These are phyloP conservation scores for Mobula hypostoma DNA, from an alignment of 2,113 vertebrate genomes.

Conservation along the genomic window DNA sequence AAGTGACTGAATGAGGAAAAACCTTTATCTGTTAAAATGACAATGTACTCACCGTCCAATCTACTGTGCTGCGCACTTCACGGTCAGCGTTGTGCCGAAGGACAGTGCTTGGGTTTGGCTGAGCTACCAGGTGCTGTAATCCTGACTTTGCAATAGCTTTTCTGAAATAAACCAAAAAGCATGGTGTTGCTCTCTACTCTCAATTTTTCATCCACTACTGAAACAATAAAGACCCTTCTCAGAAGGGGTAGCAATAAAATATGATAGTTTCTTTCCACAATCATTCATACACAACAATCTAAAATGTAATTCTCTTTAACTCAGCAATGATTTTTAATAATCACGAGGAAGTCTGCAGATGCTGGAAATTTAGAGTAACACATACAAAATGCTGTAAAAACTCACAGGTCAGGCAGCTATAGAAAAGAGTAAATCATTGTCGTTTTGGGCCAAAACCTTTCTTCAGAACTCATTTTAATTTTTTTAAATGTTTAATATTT, in stretches of 20 bases:
- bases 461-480: too few species aligned
- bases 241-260: not conserved
- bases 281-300: not conserved
- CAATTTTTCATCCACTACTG: not conserved
- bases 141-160: slow-evolving; percentile 90
- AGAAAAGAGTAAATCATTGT: too few species aligned
- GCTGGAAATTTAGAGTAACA: too few species aligned
- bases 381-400: too few species aligned
- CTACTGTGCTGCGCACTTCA: slow-evolving; percentile 72
- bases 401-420: too few species aligned
- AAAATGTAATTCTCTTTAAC: not conserved
- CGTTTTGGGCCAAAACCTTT: too few species aligned
- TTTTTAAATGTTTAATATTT: too few species aligned
- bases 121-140: slow-evolving; percentile 72
- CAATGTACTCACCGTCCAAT: slow-evolving; percentile 78
- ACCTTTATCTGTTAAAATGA: not conserved
- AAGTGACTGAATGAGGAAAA: not conserved
- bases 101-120: slow-evolving; percentile 58
- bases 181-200: not conserved
- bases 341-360: too few species aligned
- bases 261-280: not conserved
- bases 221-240: not conserved
- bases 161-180: slow-evolving; percentile 59
- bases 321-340: not conserved
- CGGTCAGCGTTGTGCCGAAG: slow-evolving; percentile 62